Percentiles rank a stretch among this genome's conserved stretches.
phyloP scores from a whole-genome alignment of 1,140 invertebrate species.

The Triops longicaudatus region DNA sequence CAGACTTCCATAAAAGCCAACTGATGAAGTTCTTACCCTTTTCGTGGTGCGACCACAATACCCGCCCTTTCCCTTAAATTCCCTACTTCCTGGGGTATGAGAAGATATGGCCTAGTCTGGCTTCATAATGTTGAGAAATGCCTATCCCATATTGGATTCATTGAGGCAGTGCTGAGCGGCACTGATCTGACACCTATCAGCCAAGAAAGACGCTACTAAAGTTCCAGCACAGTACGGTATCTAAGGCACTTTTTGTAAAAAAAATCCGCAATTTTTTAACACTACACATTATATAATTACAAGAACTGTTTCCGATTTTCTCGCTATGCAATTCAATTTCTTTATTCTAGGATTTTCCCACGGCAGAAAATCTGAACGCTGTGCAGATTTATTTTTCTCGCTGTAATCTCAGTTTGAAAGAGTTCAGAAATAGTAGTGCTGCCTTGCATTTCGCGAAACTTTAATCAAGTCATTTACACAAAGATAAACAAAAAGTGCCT shows the following conservation, averaged over 20 bases:
- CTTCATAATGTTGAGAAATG: background rate
- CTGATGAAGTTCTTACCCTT: conserved; percentile 4
- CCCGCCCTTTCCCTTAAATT: background rate
- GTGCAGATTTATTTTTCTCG: no score
- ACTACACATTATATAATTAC: no score
- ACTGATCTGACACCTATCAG: background rate
- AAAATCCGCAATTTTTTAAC: no score
- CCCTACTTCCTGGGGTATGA: background rate
- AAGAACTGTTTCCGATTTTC: no score
- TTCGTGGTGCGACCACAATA: background rate
- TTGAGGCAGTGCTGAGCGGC: background rate
- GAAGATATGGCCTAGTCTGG: background rate
- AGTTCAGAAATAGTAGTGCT: no score
- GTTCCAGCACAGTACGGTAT: no score
- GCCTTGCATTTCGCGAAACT: no score
- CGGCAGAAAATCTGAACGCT: no score
- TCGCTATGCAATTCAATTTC: no score
- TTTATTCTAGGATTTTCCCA: no score
- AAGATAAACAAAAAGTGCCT: background rate
- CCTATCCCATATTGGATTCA: background rate
- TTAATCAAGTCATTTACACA: background rate
- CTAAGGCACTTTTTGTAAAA: no score
- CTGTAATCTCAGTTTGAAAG: no score
- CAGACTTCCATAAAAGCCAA: conserved; percentile 6
- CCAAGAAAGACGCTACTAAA: background rate